Evolutionary conservation across 2,888 invertebrate species (phyloP).

Genomic region (Campoplex nolae): DNA sequence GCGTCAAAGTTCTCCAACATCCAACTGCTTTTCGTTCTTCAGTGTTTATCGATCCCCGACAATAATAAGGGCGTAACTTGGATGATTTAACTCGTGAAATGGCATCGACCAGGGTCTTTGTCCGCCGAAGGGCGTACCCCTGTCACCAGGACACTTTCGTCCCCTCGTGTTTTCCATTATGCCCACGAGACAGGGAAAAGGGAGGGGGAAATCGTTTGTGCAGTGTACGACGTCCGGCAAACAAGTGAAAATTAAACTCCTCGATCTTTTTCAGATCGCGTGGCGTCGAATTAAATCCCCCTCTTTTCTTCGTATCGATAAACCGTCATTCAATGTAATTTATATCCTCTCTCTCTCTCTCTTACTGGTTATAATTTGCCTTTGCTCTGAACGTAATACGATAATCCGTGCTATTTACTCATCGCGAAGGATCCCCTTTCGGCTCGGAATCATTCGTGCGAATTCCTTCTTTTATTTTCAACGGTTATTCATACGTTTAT

Average conservation of each 20-base stretch:
- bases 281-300: slow-evolving; percentile 27
- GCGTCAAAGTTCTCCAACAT: slow-evolving; percentile 52
- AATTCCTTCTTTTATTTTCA: background rate
- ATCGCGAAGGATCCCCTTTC: background rate
- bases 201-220: slow-evolving; percentile 16
- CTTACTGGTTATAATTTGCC: background rate
- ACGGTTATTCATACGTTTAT: background rate
- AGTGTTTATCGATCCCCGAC: background rate
- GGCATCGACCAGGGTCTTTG: background rate
- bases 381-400: slow-evolving; percentile 12
- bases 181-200: background rate
- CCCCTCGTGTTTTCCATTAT: slow-evolving; percentile 46
- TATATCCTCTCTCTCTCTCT: slow-evolving; percentile 24
- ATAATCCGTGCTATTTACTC: slow-evolving; percentile 29
- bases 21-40: slow-evolving; percentile 42
- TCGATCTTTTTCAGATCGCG: slow-evolving; percentile 48
- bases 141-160: background rate
- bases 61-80: slow-evolving; percentile 12
- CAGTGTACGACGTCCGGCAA: slow-evolving; percentile 61
- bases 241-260: slow-evolving; percentile 68
- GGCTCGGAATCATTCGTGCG: background rate
- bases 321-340: slow-evolving; percentile 52
- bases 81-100: background rate
- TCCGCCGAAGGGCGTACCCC: background rate
- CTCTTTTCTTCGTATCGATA: slow-evolving; percentile 23